Base-by-base conservation (phyloP, 2,797 vertebrate species). In the Sylvilagus floridanus region DNA sequence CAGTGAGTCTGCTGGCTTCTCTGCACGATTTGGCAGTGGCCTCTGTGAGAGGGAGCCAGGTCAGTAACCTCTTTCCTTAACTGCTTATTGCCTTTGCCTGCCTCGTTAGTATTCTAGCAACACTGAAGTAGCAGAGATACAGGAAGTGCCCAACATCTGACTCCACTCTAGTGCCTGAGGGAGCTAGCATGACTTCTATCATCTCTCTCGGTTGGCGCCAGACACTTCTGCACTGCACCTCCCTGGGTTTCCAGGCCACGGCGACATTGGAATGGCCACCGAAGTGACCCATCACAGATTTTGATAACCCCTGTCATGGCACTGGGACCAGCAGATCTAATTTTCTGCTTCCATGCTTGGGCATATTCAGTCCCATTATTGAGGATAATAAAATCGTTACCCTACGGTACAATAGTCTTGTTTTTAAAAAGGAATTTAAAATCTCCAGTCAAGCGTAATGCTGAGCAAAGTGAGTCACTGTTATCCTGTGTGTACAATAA, bases 371-470 rank as follows among this genome's bases (percentile, higher is more conserved):
- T 95, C 30, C 91, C 92, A 96, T 84, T 91, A 92, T 81, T 93
- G 88, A 97, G 93, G 95, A 90, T 57, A 97, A 96, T 11, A 93
- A 95, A 96, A 96, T 87, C 90, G 91, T 91, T 97, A 97, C 88
- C 79, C 88, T 85, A 66, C 95, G 96, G 75, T 91, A 95, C 88
- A 95, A 93, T 60, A 54, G 24, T 93, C 87, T 97, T 88, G 78
- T 97, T 98, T 97, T 96, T 93, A 47, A 95, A 96, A 84, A 94
- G 96, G 96, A 95, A 97, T 93, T 96, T 82, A 95, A 96, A 97
- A 96, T 94, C 85, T 82, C 81, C 88, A 96, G 76, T 82, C 97
- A 92, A 96, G 73, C 60, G 26, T 90, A 97, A 96, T 5, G 94
- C 82, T 93, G 93, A 94, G 83, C 88, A 79, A 92, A 95, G 81